Percentiles rank a stretch among this genome's conserved stretches.
Evolutionary conservation across 1,140 invertebrate genomes (phyloP).

Genomic region (Lerema accius): DNA sequence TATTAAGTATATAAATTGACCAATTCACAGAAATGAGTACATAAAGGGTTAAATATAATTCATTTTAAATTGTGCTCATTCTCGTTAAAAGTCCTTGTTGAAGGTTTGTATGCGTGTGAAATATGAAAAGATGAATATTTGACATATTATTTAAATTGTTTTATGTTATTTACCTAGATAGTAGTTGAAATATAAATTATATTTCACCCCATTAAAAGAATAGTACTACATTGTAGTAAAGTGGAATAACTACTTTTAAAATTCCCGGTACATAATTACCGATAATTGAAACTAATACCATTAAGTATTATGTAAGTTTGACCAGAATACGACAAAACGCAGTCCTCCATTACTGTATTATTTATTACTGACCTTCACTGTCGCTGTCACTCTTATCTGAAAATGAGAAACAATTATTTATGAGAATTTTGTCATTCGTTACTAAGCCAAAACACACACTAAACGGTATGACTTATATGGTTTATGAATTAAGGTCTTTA

Average conservation of each 20-base stretch:
- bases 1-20: conserved; percentile 4
- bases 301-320: conserved; percentile 75
- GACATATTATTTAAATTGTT: too few relatives aligned
- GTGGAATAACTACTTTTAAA: conserved; percentile 49
- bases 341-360: conserved; percentile 47
- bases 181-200: background rate
- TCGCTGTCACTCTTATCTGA: conserved; percentile 96
- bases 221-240: conserved; percentile 45
- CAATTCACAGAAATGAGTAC: conserved; percentile 16
- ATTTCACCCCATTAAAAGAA: conserved; percentile 17
- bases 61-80: background rate
- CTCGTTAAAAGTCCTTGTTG: background rate
- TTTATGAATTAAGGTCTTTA: too few relatives aligned
- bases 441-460: conserved; percentile 9
- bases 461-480: background rate
- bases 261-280: conserved; percentile 46
- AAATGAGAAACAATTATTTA: conserved; percentile 69
- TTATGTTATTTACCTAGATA: too few relatives aligned
- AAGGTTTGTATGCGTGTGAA: too few relatives aligned
- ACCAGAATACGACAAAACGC: conserved; percentile 78
- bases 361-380: conserved; percentile 91
- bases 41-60: conserved; percentile 4
- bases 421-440: conserved; percentile 14
- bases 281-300: conserved; percentile 66
- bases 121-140: too few relatives aligned